A percentile compares a stretch with the other conserved stretches of the same genome.
These are phyloP conservation scores for Stegophylla sp. DNA, from an alignment of 2,888 invertebrate genomes.

Conservation along the genomic window DNA sequence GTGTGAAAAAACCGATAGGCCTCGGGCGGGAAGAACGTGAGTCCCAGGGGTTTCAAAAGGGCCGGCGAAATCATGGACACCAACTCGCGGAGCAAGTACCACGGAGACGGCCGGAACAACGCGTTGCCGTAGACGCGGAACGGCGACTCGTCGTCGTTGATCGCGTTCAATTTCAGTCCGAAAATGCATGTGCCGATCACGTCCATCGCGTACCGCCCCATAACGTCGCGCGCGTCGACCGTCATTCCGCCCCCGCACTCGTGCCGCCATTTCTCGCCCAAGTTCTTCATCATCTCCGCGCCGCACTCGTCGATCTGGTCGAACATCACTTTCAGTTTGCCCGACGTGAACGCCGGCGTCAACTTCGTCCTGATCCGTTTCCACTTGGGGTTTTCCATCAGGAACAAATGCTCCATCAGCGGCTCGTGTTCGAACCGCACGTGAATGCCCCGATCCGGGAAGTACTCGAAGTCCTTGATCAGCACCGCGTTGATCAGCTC, in stretches of 20 bases:
- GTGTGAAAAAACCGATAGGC: constrained; percentile 62
- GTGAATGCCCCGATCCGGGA: constrained; percentile 66
- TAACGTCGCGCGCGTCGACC: constrained; percentile 65
- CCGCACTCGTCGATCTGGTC: constrained; percentile 66
- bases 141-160: constrained; percentile 64
- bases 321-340: constrained; percentile 68
- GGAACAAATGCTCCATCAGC: constrained; percentile 65
- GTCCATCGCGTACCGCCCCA: constrained; percentile 66
- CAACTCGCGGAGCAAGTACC: constrained; percentile 61
- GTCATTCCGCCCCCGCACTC: background rate
- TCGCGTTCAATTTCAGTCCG: constrained; percentile 66
- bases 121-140: constrained; percentile 63
- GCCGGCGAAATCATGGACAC: constrained; percentile 54
- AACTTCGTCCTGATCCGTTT: constrained; percentile 67
- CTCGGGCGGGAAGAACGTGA: constrained; percentile 60
- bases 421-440: constrained; percentile 64
- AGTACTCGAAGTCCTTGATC: constrained; percentile 67
- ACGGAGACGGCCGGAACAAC: constrained; percentile 15
- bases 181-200: constrained; percentile 67
- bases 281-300: constrained; percentile 63
- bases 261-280: background rate
- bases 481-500: constrained; percentile 66
- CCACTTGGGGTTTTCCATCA: constrained; percentile 68
- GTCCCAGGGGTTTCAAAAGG: constrained; percentile 54
- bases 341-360: constrained; percentile 68